Percentiles rank a stretch among this genome's conserved stretches.
Evolutionary conservation across 2,113 vertebrate species (phyloP).

Genomic region (Rhipidura dahli): DNA sequence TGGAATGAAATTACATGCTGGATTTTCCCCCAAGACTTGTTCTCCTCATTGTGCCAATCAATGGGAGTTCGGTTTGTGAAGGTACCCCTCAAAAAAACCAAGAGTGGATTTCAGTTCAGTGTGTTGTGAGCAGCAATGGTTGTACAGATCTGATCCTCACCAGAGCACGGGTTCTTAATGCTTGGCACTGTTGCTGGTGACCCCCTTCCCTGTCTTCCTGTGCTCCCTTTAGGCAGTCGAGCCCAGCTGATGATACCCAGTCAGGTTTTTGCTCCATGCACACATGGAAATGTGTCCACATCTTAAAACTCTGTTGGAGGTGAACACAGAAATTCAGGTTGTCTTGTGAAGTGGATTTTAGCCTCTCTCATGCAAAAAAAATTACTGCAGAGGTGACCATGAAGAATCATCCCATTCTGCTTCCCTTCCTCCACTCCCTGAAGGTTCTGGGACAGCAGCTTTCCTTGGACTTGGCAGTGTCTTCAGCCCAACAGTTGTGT

Average conservation of each 20-base stretch:
- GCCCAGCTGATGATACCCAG: background rate
- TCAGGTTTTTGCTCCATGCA: background rate
- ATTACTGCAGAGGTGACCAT: background rate
- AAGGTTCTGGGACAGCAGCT: background rate
- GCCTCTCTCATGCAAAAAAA: background rate
- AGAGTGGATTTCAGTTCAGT: background rate
- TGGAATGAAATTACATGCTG: constrained; percentile 22
- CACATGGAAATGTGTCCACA: accelerated
- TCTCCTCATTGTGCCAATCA: background rate
- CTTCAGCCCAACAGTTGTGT: background rate
- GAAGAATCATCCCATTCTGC: background rate
- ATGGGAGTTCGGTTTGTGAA: background rate
- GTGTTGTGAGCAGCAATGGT: background rate
- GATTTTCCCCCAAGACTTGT: background rate
- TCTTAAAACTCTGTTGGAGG: background rate
- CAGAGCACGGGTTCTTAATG: background rate
- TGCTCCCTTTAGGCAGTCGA: background rate
- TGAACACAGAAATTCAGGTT: background rate
- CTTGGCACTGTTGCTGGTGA: background rate
- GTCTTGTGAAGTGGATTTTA: background rate
- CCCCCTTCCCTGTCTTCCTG: accelerated
- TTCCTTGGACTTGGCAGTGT: background rate
- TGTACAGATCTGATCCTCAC: background rate
- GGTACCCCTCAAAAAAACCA: background rate
- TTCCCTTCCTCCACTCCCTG: background rate